Evolutionary conservation across 2,888 invertebrate species (phyloP), one percentile per base, ranked within the genome.

Genomic region (Cyrtodaria siliqua): DNA sequence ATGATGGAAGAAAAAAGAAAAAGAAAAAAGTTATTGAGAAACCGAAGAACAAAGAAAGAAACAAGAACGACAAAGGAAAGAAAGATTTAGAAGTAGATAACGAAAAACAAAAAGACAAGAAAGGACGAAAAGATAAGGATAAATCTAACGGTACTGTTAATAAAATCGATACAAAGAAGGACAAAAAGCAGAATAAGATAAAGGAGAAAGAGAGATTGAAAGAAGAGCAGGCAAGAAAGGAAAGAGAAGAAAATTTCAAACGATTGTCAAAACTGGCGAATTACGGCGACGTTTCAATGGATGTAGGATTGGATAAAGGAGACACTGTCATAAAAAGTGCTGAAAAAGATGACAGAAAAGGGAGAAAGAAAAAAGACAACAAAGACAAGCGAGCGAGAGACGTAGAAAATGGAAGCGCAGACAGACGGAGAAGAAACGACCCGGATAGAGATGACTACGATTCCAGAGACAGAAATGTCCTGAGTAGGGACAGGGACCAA

Each of bases 1-100:
- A 85, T 60, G 86, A 80, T 44, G 74, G 79, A n/a, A 71, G 73
- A 42, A 81, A 72, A 57, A 81, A 79, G 47, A 76, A 66, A 56
- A 77, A 59, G 59, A 73, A 64, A 40, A 62, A 55, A 20, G n/a
- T 3, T 47, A 47, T 53, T 56, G 42, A 52, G 33, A 27, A 40
- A 53, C 18, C 26, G 52, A 52, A n/a, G n/a, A n/a, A 50, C 42
- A 47, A 38, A 63, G 23, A 23, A 52, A 47, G 50, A 59, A 59
- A 50, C 38, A 66, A 44, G 44, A 64, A 47, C 59, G 29, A 29
- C 4, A 40, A 29, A 27, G 57, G 57, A 27, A 68, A 64, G 55
- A 27, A 40, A 49, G 12, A 4, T 33, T n/a, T n/a, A n/a, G 53
- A 53, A 29, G 74, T 72, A 52, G 72, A 72, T 23, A 64, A 49